phyloP scores from a whole-genome alignment of 1,140 invertebrate species.

The Meloidogyne hapla region DNA sequence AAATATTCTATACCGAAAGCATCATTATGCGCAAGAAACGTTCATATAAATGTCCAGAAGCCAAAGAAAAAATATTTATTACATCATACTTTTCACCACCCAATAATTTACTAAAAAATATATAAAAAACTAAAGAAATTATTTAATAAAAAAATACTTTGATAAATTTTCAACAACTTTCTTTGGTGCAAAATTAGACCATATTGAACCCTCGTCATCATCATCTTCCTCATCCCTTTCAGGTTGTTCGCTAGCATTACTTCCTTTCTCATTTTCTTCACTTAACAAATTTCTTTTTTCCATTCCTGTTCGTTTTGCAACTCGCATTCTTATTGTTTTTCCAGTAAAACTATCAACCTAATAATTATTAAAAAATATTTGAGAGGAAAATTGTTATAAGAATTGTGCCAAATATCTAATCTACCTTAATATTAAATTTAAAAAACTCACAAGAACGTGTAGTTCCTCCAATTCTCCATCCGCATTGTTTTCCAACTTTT shows the following conservation, averaged over 20 bases:
- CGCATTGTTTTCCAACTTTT: slow-evolving; percentile 37
- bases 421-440: no score
- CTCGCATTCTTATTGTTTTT: slow-evolving; percentile 55
- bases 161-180: slow-evolving; percentile 27
- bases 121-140: background rate
- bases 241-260: slow-evolving; percentile 9
- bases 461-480: slow-evolving; percentile 13
- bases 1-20: slow-evolving; percentile 56
- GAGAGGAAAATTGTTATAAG: background rate
- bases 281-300: slow-evolving; percentile 52
- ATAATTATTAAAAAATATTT: no score
- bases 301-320: slow-evolving; percentile 55
- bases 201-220: slow-evolving; percentile 53
- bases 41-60: slow-evolving; percentile 97
- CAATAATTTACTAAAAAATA: slow-evolving; percentile 55
- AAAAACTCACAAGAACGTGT: slow-evolving; percentile 13
- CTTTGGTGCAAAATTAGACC: slow-evolving; percentile 33
- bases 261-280: slow-evolving; percentile 30
- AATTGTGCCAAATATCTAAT: no score
- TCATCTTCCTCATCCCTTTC: slow-evolving; percentile 19
- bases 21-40: slow-evolving; percentile 74
- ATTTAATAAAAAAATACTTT: slow-evolving; percentile 14
- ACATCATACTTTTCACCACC: slow-evolving; percentile 65
- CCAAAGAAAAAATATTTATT: slow-evolving; percentile 97
- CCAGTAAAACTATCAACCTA: slow-evolving; percentile 56